These are phyloP conservation scores for Hirtodrosophila confusa DNA, from an alignment of 2,888 invertebrate species.

Conservation along the genomic window DNA sequence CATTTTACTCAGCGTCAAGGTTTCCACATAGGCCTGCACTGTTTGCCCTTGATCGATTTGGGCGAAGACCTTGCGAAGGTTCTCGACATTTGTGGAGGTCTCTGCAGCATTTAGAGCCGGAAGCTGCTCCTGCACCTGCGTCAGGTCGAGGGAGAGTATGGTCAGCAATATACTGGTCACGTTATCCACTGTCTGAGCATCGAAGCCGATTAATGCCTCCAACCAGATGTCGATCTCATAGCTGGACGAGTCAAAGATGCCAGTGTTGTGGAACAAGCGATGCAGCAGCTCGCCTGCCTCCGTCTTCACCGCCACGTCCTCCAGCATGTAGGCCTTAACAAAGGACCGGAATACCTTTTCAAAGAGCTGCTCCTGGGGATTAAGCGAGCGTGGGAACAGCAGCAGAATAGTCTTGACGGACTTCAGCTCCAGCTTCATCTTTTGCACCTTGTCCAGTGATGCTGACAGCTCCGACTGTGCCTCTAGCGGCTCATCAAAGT, in stretches of 20 bases:
- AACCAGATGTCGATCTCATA: conserved; percentile 89
- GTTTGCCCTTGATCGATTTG: conserved; percentile 83
- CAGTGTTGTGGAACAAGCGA: conserved; percentile 87
- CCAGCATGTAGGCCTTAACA: conserved; percentile 85
- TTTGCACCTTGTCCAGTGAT: conserved; percentile 23
- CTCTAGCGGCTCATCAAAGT: conserved; percentile 53
- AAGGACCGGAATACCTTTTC: conserved; percentile 86
- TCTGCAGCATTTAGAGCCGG: conserved; percentile 37
- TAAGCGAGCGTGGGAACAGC: conserved; percentile 85
- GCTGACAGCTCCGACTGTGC: not conserved
- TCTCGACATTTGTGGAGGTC: conserved; percentile 56
- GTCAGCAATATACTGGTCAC: conserved; percentile 72
- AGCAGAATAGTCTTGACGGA: conserved; percentile 82
- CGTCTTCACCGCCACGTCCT: conserved; percentile 80
- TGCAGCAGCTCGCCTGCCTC: conserved; percentile 86
- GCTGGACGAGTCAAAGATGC: conserved; percentile 86
- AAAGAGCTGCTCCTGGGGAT: conserved; percentile 85
- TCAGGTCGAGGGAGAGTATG: conserved; percentile 65
- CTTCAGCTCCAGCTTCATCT: conserved; percentile 81
- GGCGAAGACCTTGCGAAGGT: conserved; percentile 81
- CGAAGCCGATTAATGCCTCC: conserved; percentile 83
- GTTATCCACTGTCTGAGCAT: conserved; percentile 66
- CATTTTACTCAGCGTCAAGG: conserved; percentile 82
- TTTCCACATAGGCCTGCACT: conserved; percentile 81
- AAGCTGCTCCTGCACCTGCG: conserved; percentile 46